A percentile compares a stretch with the other conserved stretches of the same genome.
phyloP scores from a whole-genome alignment of 1,140 invertebrate species.

The Drosophila kohkoa region DNA sequence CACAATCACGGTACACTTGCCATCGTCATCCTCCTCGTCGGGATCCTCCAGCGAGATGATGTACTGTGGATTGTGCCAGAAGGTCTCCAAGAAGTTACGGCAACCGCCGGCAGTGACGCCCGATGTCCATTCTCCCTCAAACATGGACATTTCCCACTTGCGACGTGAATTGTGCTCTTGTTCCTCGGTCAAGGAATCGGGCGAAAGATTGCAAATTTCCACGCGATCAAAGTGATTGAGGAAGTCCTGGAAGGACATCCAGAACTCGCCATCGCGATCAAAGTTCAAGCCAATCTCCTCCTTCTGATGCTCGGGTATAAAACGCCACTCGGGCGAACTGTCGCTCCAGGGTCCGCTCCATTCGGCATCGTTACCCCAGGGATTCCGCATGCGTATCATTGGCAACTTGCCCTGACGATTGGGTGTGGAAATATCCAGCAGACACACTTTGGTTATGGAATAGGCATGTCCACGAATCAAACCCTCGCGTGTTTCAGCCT shows the following conservation, averaged over 20 bases:
- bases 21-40: constrained; percentile 96
- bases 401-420: constrained; percentile 93
- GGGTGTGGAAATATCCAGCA: constrained; percentile 94
- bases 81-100: constrained; percentile 98
- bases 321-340: constrained; percentile 96
- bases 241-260: constrained; percentile 97
- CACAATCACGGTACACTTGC: constrained; percentile 97
- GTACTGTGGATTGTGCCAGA: constrained; percentile 98
- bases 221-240: constrained; percentile 90
- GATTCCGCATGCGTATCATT: constrained; percentile 94
- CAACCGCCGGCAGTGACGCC: constrained; percentile 98
- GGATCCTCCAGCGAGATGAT: constrained; percentile 94
- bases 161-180: constrained; percentile 89
- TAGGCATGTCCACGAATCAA: constrained; percentile 98
- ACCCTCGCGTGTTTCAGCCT: constrained; percentile 95
- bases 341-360: constrained; percentile 99
- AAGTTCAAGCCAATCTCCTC: constrained; percentile 96
- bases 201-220: constrained; percentile 98
- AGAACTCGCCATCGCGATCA: constrained; percentile 99
- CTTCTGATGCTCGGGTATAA: constrained; percentile 95
- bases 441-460: constrained; percentile 96
- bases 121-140: constrained; percentile 95
- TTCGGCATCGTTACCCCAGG: constrained; percentile 99
- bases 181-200: constrained; percentile 95
- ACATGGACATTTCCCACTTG: constrained; percentile 97